Evolutionary conservation across 53 echinoderm and acorn worm species (phyloP), one percentile per base, ranked within the genome.

Genomic region (Paracentrotus lividus): DNA sequence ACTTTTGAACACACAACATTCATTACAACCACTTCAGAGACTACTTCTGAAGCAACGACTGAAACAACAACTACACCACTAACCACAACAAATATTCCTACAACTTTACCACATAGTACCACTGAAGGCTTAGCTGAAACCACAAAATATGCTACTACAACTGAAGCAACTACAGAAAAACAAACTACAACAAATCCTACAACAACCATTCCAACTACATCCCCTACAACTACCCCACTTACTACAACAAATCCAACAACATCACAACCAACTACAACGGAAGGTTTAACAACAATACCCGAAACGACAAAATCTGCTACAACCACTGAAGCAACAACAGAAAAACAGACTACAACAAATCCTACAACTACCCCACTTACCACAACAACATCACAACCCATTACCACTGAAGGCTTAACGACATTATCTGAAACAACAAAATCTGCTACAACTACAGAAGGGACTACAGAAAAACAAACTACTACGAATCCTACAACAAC

Each of bases 171-270:
- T 12, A 88, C 42, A 21, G 88, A 65, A 88, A 77, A 31, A 8
- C 49, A 24, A 55, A 76, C 94, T 42, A 85, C 47, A 54, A 87
- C 77, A 51, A 36, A 53, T 33, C 21, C 57, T 65, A 32, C 45
- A 34, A 94, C 94, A 16, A 94, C 90, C 36, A 43, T 33, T 29
- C n/a, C 89, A 18, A 56, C 90, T 51, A 94, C 55, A 38, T 32
- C 85, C n/a, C 40, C 78, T 6, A 87, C 67, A 49, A 94, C 94
- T 6, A 40, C 54, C 20, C 34, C 55, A 18, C 57, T 20, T 57
- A 57, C 16, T 15, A 75, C 94, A n/a, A n/a, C n/a, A n/a, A n/a
- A n/a, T n/a, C n/a, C n/a, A n/a, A n/a, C n/a, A n/a, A n/a, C n/a
- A n/a, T n/a, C n/a, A n/a, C n/a, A n/a, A 24, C 24, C 65, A 52